A percentile compares a stretch with the other conserved stretches of the same genome.
Evolutionary conservation across 2,888 invertebrate genomes (phyloP).

Genomic region (Netelia inedita): DNA sequence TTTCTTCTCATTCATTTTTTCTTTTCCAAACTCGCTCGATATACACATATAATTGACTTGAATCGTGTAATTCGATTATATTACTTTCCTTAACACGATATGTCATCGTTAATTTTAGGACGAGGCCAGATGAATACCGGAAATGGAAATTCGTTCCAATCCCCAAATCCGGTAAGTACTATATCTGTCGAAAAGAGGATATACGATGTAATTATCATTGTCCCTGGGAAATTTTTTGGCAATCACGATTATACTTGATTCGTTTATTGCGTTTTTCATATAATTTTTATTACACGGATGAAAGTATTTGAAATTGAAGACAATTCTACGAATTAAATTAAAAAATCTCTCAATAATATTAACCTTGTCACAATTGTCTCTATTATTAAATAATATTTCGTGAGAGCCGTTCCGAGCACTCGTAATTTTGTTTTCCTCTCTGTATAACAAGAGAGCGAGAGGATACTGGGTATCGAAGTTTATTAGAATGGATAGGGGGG

Average conservation of each 20-base stretch:
- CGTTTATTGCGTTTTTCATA: not conserved
- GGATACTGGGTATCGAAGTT: not conserved
- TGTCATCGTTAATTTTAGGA: slow-evolving; percentile 27
- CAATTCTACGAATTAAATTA: too few species aligned
- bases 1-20: slow-evolving; percentile 34
- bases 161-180: slow-evolving; percentile 59
- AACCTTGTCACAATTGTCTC: too few species aligned
- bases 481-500: not conserved
- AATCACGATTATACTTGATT: not conserved
- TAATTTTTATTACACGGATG: too few species aligned
- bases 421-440: too few species aligned
- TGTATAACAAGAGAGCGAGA: too few species aligned
- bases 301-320: too few species aligned
- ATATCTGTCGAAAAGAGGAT: not conserved
- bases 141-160: slow-evolving; percentile 56
- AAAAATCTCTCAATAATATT: too few species aligned
- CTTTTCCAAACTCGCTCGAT: not conserved
- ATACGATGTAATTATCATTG: not conserved
- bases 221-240: not conserved
- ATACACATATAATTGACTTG: not conserved
- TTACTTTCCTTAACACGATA: not conserved
- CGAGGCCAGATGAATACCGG: slow-evolving; percentile 64
- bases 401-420: too few species aligned
- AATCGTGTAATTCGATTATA: not conserved
- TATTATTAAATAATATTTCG: too few species aligned